These are phyloP conservation scores for Eupeodes corollae DNA, from an alignment of 1,140 invertebrate species.

Conservation along the genomic window DNA sequence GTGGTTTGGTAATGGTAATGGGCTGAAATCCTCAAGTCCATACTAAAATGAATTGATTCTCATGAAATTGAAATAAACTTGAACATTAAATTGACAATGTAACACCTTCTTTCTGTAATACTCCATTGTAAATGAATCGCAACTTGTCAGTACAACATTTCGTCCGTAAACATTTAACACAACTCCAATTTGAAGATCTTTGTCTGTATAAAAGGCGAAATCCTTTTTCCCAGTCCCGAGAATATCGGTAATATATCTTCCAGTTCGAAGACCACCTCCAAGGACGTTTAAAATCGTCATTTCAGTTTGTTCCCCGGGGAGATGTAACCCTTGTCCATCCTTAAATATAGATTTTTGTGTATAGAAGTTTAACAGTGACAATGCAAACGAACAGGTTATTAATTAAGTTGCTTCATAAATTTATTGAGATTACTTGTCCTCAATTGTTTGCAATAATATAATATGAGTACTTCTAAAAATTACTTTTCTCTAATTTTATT, in stretches of 20 bases:
- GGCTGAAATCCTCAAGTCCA: conserved; percentile 47
- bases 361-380: too few relatives aligned
- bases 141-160: conserved; percentile 67
- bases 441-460: too few relatives aligned
- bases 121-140: conserved; percentile 76
- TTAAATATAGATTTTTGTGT: conserved; percentile 13
- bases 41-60: conserved; percentile 12
- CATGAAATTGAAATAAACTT: too few relatives aligned
- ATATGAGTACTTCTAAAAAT: neutral
- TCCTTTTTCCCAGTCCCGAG: conserved; percentile 41
- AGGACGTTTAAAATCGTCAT: conserved; percentile 62
- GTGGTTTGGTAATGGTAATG: conserved; percentile 41
- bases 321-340: conserved; percentile 37
- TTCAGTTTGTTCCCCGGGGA: conserved; percentile 47
- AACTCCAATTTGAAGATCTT: conserved; percentile 67
- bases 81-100: neutral
- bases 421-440: too few relatives aligned
- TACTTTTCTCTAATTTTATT: neutral
- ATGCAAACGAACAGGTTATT: too few relatives aligned
- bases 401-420: too few relatives aligned
- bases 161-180: conserved; percentile 69
- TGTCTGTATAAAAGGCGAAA: conserved; percentile 50
- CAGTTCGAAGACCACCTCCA: conserved; percentile 43
- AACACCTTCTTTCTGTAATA: conserved; percentile 60
- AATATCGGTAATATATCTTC: conserved; percentile 50